Conservation (phyloP, 2,113 vertebrate genomes). For the Epinephelus cyanopodus region DNA sequence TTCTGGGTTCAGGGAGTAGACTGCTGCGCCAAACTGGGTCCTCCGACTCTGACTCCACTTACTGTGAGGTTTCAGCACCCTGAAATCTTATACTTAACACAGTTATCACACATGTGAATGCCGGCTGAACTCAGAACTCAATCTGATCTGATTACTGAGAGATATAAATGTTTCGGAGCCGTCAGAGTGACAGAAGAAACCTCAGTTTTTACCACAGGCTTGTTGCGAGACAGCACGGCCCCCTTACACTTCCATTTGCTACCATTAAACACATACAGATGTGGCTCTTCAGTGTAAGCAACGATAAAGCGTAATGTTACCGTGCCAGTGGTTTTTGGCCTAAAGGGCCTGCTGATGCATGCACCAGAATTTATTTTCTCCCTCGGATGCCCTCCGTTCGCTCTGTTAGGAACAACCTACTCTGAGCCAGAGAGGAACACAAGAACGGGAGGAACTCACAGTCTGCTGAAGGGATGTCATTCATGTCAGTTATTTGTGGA, state of each 20-base stretch:
- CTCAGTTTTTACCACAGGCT: constrained; percentile 13
- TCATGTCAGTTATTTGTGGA: constrained; percentile 57
- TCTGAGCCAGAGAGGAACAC: neutral
- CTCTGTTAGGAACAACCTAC: neutral
- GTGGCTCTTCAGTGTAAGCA: neutral
- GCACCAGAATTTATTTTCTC: constrained; percentile 36
- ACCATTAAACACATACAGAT: constrained; percentile 27
- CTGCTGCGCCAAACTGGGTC: constrained; percentile 49
- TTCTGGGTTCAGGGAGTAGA: constrained; percentile 68
- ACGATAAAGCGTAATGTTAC: neutral
- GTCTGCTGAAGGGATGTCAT: constrained; percentile 35
- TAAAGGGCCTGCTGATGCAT: neutral
- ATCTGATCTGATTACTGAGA: constrained; percentile 42
- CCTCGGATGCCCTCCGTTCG: neutral
- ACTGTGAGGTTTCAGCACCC: constrained; percentile 49
- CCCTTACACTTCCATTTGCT: neutral
- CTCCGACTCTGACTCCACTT: constrained; percentile 53
- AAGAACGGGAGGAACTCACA: neutral
- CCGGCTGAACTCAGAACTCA: constrained; percentile 19
- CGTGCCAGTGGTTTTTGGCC: constrained; percentile 14
- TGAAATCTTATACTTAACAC: constrained; percentile 45
- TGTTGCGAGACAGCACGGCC: constrained; percentile 3
- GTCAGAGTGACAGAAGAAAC: constrained; percentile 15
- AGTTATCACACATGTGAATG: constrained; percentile 25
- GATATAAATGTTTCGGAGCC: constrained; percentile 11